phyloP scores from a whole-genome alignment of 2,888 invertebrate species.

The Drosophila villosipedis region DNA sequence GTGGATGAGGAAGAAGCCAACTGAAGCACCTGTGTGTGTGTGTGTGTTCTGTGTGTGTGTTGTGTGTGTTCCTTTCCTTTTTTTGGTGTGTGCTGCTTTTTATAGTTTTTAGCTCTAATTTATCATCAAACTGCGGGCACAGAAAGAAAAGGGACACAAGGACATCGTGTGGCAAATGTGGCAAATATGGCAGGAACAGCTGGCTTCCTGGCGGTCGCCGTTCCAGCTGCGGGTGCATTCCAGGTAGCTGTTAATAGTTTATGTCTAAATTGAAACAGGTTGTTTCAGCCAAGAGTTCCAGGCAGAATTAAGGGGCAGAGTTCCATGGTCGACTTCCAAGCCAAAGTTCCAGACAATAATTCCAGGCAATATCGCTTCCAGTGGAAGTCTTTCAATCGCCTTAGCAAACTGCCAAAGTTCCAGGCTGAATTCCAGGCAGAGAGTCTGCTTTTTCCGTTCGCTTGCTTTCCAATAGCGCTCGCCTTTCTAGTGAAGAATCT shows the following conservation, averaged over 20 bases:
- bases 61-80: conserved; percentile 14
- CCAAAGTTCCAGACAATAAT: neutral
- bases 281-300: conserved; percentile 23
- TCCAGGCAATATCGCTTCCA: conserved; percentile 24
- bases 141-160: conserved; percentile 44
- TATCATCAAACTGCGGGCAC: conserved; percentile 75
- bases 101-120: conserved; percentile 63
- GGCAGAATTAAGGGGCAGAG: conserved; percentile 17
- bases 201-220: conserved; percentile 71
- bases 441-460: neutral
- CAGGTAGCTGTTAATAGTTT: conserved; percentile 59
- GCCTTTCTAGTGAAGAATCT: conserved; percentile 1
- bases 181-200: conserved; percentile 56
- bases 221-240: conserved; percentile 45
- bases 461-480: neutral
- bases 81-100: conserved; percentile 25
- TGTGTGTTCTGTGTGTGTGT: conserved; percentile 1
- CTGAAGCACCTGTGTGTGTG: conserved; percentile 55
- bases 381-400: neutral
- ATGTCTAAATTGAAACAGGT: conserved; percentile 80
- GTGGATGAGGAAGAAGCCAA: conserved; percentile 58
- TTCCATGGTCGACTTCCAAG: neutral
- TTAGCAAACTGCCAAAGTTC: neutral
- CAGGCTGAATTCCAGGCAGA: conserved; percentile 11
- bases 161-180: conserved; percentile 36